Evolutionary conservation across 2,797 vertebrate species (phyloP).

Genomic region (Thamnophis elegans): DNA sequence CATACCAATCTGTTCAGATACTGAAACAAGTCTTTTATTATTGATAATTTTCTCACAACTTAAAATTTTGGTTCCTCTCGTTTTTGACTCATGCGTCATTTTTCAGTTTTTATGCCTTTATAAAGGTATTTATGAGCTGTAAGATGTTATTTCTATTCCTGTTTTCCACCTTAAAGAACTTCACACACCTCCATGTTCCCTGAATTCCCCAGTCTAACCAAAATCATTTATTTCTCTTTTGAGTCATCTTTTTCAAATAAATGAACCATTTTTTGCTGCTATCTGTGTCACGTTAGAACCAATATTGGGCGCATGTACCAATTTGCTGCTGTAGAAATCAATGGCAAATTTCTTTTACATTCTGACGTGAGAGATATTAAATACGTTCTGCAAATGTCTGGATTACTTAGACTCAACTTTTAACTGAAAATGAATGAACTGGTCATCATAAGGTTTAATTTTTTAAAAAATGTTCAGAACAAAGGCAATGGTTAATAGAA

Average conservation of each 20-base stretch:
- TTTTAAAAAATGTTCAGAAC: not conserved
- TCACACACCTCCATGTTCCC: not conserved
- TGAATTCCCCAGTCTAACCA: not conserved
- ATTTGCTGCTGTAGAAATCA: not conserved
- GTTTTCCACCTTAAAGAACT: not conserved
- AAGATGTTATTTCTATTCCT: not conserved
- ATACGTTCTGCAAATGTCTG: not conserved
- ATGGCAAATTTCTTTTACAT: not conserved
- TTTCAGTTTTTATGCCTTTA: not conserved
- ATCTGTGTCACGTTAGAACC: not conserved
- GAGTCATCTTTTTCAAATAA: not conserved
- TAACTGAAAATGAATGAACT: not conserved
- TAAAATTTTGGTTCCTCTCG: not conserved
- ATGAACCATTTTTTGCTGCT: not conserved
- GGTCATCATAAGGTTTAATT: not conserved
- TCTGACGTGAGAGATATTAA: not conserved
- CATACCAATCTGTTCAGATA: not conserved
- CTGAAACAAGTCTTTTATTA: not conserved
- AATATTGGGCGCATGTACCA: not conserved
- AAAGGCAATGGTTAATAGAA: not conserved
- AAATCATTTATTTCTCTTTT: not conserved
- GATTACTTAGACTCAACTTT: not conserved
- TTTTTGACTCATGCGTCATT: fast-evolving
- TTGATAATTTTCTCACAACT: not conserved
- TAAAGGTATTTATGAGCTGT: not conserved